These are phyloP conservation scores for Euzetes globulus DNA, from an alignment of 2,888 invertebrate genomes.

Conservation along the genomic window DNA sequence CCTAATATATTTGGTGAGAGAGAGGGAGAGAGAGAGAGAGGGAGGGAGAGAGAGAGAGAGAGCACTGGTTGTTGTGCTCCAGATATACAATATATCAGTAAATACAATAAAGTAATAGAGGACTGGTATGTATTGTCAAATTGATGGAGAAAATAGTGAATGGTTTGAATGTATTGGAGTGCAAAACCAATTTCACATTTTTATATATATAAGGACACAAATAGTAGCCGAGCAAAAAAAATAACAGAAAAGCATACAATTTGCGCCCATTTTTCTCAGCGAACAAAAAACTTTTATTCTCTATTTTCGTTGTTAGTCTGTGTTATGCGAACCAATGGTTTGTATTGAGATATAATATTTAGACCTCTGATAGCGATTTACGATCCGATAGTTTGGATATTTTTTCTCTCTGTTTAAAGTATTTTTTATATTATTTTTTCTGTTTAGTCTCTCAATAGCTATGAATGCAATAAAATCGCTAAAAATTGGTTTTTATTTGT, in stretches of 20 bases:
- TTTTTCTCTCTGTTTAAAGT: background rate
- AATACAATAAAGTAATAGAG: background rate
- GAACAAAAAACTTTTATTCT: no score
- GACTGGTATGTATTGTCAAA: background rate
- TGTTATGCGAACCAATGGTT: background rate
- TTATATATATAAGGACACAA: background rate
- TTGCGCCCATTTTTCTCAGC: no score
- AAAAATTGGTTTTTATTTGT: background rate
- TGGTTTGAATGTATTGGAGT: constrained; percentile 4
- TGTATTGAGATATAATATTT: background rate
- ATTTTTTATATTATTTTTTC: background rate
- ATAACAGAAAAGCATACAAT: no score
- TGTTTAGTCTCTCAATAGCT: background rate
- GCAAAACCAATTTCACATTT: constrained; percentile 17
- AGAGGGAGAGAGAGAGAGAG: no score
- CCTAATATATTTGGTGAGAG: no score
- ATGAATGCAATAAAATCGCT: background rate
- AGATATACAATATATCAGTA: background rate
- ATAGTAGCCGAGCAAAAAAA: background rate
- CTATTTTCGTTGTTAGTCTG: no score
- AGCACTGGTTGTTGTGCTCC: background rate
- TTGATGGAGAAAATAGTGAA: background rate
- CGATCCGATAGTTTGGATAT: background rate
- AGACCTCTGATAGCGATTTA: background rate
- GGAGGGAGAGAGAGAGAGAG: background rate